A percentile compares a stretch with the other conserved stretches of the same genome.
These are phyloP conservation scores for Macroglossus sobrinus DNA, from an alignment of 2,113 vertebrate species.

Conservation along the genomic window DNA sequence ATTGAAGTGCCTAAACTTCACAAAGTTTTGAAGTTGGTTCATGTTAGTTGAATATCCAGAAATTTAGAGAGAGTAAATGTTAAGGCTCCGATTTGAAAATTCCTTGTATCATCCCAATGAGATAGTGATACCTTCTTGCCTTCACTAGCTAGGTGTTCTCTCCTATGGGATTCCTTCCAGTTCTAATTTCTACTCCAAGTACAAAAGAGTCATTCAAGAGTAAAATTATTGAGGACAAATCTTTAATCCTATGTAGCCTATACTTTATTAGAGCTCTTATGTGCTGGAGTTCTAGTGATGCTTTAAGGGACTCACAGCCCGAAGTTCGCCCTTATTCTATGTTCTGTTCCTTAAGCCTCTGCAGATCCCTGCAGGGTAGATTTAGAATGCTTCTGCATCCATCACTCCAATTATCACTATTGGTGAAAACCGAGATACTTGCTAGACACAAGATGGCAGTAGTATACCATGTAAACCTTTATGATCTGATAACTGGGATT, in stretches of 20 bases:
- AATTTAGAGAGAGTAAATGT: neutral
- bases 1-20: neutral
- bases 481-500: fast-evolving
- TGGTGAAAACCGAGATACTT: neutral
- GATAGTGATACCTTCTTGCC: neutral
- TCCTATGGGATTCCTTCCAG: neutral
- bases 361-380: neutral
- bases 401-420: neutral
- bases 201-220: neutral
- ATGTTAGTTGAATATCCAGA: neutral
- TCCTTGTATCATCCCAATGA: neutral
- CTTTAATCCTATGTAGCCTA: neutral
- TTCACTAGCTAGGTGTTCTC: neutral
- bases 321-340: neutral
- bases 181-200: neutral
- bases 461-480: constrained; percentile 4
- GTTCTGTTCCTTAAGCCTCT: neutral
- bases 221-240: neutral
- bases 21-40: neutral
- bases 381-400: neutral
- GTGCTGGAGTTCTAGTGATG: neutral
- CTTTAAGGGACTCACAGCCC: neutral
- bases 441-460: constrained; percentile 67
- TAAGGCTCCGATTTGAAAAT: neutral
- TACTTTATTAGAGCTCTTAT: neutral